phyloP scores from a whole-genome alignment of 2,797 vertebrate species.

The Sternarchorhynchus goeldii region DNA sequence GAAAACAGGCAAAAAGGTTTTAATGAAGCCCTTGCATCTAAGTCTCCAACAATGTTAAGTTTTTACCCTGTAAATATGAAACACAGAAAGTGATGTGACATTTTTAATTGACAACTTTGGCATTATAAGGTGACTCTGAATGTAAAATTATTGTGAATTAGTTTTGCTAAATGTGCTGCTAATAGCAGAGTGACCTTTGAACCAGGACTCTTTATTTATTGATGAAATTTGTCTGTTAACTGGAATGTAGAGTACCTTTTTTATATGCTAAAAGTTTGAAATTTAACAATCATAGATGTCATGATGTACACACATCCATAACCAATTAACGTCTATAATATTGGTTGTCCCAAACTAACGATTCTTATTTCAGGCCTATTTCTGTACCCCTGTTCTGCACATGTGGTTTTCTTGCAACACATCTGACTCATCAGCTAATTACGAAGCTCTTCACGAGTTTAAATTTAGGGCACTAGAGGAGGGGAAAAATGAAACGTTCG shows the following conservation, averaged over 20 bases:
- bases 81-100: background rate
- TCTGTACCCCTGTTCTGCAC: background rate
- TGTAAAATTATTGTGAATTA: slow-evolving; percentile 8
- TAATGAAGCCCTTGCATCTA: slow-evolving; percentile 7
- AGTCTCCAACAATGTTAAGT: background rate
- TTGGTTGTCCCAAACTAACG: background rate
- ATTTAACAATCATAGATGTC: slow-evolving; percentile 4
- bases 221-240: background rate
- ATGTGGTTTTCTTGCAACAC: background rate
- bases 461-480: no score
- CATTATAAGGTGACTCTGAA: slow-evolving; percentile 1
- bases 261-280: background rate
- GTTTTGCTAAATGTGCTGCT: slow-evolving; percentile 22
- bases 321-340: background rate
- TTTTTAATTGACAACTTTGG: slow-evolving; percentile 12
- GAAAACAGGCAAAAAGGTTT: background rate
- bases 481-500: background rate
- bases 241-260: slow-evolving; percentile 5
- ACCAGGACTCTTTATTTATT: slow-evolving; percentile 19
- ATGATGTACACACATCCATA: background rate
- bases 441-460: no score
- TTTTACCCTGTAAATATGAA: slow-evolving; percentile 39
- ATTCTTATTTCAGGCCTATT: background rate
- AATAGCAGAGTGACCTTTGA: slow-evolving; percentile 24
- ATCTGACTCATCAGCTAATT: no score